Evolutionary conservation across 2,113 vertebrate species (phyloP).

Genomic region (Spizaetus ornatus): DNA sequence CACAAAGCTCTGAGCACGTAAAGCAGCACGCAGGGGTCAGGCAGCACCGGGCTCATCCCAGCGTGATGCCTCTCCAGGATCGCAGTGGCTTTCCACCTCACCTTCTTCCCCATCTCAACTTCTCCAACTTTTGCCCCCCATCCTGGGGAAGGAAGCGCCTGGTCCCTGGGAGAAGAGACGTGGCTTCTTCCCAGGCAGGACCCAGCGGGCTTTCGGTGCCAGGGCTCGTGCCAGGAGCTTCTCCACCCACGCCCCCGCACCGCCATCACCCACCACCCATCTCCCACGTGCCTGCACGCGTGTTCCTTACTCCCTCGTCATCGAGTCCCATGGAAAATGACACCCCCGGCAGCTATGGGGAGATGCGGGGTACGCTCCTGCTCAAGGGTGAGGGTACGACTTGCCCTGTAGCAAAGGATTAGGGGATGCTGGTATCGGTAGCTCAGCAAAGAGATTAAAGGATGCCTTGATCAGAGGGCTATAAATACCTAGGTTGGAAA

Average conservation of each 20-base stretch:
- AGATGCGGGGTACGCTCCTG: accelerated
- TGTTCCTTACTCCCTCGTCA: accelerated
- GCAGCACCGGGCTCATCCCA: neutral
- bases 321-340: neutral
- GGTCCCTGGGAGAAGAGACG: neutral
- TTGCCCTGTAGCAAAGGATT: accelerated
- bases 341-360: neutral
- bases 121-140: neutral
- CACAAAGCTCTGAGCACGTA: accelerated
- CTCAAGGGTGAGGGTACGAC: neutral
- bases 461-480: neutral
- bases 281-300: accelerated
- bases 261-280: neutral
- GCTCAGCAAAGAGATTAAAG: neutral
- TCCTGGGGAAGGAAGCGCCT: accelerated
- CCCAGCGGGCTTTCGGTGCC: neutral
- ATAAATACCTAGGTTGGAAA: neutral
- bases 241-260: accelerated
- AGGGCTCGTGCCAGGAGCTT: neutral
- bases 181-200: neutral
- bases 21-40: neutral
- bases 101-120: neutral
- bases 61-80: accelerated
- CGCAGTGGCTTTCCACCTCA: accelerated
- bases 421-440: accelerated